A percentile compares a stretch with the other conserved stretches of the same genome.
These are phyloP conservation scores for Netelia inedita DNA, from an alignment of 2,888 invertebrate genomes.

Conservation along the genomic window DNA sequence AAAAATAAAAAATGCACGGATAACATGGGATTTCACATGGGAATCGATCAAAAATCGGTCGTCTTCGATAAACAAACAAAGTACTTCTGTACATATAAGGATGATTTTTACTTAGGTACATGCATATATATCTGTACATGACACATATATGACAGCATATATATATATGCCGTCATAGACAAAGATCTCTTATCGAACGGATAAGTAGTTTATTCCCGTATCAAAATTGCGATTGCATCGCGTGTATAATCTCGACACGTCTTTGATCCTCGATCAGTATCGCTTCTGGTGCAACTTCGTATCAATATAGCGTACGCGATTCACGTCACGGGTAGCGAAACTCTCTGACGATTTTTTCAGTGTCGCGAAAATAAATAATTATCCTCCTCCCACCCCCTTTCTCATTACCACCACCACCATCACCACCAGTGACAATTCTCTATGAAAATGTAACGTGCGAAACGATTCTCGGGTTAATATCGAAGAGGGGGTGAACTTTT, in stretches of 20 bases:
- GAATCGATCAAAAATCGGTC: constrained; percentile 1
- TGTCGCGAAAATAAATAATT: not conserved
- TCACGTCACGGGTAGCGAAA: constrained; percentile 15
- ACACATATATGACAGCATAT: not conserved
- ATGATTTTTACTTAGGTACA: too few species aligned
- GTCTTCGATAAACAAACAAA: constrained; percentile 49
- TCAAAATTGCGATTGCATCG: constrained; percentile 61
- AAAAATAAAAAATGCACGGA: constrained; percentile 31
- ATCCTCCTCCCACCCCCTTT: not conserved
- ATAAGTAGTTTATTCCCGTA: constrained; percentile 66
- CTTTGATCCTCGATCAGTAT: constrained; percentile 66
- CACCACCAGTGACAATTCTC: not conserved
- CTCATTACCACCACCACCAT: not conserved
- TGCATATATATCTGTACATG: too few species aligned
- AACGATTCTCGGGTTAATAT: not conserved
- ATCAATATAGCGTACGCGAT: constrained; percentile 28
- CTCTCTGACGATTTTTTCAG: not conserved
- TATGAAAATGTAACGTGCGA: constrained; percentile 12
- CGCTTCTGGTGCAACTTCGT: constrained; percentile 55
- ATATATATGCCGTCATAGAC: constrained; percentile 32
- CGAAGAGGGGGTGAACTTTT: not conserved
- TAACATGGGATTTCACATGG: constrained; percentile 4
- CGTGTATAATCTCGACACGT: constrained; percentile 58
- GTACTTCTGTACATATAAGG: constrained; percentile 25
- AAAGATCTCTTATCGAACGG: constrained; percentile 61